Evolutionary conservation across 2,888 invertebrate species (phyloP).

Genomic region (Scaptomyza polygonia): DNA sequence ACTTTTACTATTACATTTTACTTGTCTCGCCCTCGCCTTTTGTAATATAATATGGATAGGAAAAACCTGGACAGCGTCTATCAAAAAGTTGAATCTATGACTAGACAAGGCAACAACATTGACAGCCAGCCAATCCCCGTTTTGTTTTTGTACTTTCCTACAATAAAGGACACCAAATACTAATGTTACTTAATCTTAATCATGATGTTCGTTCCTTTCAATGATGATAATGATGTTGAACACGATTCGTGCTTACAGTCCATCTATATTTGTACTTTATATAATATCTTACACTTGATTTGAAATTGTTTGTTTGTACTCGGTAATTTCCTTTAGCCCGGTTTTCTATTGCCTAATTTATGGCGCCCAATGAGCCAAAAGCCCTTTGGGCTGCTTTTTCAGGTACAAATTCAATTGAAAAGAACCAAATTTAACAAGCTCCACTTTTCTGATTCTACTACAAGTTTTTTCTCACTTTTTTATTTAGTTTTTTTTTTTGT

Average conservation of each 20-base stretch:
- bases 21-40: too few species aligned
- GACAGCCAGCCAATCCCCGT: constrained; percentile 26
- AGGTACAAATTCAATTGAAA: constrained; percentile 51
- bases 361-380: constrained; percentile 58
- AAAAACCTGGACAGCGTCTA: constrained; percentile 9
- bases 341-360: constrained; percentile 48
- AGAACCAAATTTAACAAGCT: background rate
- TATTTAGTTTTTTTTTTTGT: constrained; percentile 41
- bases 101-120: constrained; percentile 26
- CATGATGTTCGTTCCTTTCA: background rate
- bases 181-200: constrained; percentile 28
- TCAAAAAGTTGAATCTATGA: constrained; percentile 10
- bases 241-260: constrained; percentile 5
- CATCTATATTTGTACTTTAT: constrained; percentile 3
- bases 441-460: background rate
- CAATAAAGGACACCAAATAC: constrained; percentile 23
- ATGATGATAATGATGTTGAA: constrained; percentile 1
- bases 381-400: constrained; percentile 10
- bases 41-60: constrained; percentile 28
- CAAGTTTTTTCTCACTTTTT: background rate
- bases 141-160: too few species aligned
- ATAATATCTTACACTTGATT: constrained; percentile 13
- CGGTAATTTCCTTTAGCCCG: too few species aligned
- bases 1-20: background rate
- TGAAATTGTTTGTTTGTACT: constrained; percentile 10